Base-by-base conservation (phyloP, 2,113 vertebrate species). In the Aphelocoma coerulescens region DNA sequence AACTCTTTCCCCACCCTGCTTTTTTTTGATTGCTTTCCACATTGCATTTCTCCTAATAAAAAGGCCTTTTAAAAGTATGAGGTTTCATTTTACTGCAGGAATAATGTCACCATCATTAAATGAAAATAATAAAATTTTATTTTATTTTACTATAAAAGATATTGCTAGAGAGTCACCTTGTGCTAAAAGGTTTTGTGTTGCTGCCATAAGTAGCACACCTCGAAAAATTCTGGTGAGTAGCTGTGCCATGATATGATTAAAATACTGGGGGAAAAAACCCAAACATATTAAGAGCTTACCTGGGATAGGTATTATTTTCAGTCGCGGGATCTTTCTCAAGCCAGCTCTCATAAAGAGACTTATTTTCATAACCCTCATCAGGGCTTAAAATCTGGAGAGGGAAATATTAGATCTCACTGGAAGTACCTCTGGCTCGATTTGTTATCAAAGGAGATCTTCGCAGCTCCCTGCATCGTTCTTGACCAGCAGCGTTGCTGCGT, bases 301-400 rank as follows among this genome's bases (percentile, higher is more conserved):
- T 98, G 71, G 99, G 99, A 26, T 98, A 97, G 32, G 98, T 97
- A 19, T 97, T 97, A 87, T 98, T 98, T 83, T 98, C 97, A 18
- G 97, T 97, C 72, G 98, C 98, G 69, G 99, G 99, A 93, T 99
- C 99, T 89, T 98, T 99, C 83, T 98, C 98, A 83, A 99, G 98
- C 99, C 99, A 99, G 58, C 99, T 99, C 44, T 99, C 97, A 89
- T 99, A 99, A 65, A 99, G 98, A 91, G 98, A 98, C 76, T 98
- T 96, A 65, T 94, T 97, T 84, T 98, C 98, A 93, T 99, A 99
- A 71, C 98, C 99, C 35, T 98, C 98, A 94, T 99, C 99, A 52
- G 99, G 99, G 86, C 99, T 99, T 76, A 88, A 65, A 74, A 99
- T 98, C 99, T 99, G 84, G 52, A 94, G 52, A 94, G 28, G 85